Evolutionary conservation across 2,113 vertebrate genomes (phyloP).

Genomic region (Carettochelys insculpta): DNA sequence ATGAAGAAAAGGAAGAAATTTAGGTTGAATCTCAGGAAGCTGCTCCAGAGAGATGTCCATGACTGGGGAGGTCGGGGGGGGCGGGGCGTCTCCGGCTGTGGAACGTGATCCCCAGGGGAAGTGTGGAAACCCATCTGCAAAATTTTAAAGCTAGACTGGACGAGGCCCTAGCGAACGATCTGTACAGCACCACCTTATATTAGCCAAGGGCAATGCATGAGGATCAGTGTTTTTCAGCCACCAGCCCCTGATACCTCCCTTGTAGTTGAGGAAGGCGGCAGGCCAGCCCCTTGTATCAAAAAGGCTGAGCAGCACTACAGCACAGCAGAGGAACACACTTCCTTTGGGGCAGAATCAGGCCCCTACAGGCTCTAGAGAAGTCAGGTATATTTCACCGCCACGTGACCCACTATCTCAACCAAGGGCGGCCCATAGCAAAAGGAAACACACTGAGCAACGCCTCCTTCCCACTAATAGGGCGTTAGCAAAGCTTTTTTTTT

Average conservation of each 20-base stretch:
- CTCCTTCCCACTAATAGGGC: not conserved
- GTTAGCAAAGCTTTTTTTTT: not conserved
- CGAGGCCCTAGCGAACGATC: not conserved
- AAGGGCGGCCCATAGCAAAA: not conserved
- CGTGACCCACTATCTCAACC: not conserved
- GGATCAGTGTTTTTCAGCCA: not conserved
- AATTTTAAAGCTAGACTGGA: not conserved
- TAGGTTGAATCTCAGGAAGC: not conserved
- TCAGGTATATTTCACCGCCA: not conserved
- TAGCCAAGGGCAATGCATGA: not conserved
- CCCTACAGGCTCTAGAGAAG: not conserved
- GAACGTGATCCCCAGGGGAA: not conserved
- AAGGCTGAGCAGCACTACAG: not conserved
- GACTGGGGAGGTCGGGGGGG: too few relatives aligned
- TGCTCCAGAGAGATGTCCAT: too few relatives aligned
- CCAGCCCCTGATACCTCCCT: not conserved
- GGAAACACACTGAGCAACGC: not conserved
- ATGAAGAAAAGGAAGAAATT: not conserved
- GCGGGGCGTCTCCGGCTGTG: too few relatives aligned
- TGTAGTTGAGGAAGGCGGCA: not conserved
- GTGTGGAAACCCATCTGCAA: not conserved
- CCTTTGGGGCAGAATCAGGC: not conserved
- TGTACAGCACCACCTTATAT: not conserved
- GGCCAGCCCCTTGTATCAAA: too few relatives aligned
- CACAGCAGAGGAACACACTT: not conserved